These are phyloP conservation scores for Eupristina koningsbergeri DNA, from an alignment of 1,140 invertebrate species.

Conservation along the genomic window DNA sequence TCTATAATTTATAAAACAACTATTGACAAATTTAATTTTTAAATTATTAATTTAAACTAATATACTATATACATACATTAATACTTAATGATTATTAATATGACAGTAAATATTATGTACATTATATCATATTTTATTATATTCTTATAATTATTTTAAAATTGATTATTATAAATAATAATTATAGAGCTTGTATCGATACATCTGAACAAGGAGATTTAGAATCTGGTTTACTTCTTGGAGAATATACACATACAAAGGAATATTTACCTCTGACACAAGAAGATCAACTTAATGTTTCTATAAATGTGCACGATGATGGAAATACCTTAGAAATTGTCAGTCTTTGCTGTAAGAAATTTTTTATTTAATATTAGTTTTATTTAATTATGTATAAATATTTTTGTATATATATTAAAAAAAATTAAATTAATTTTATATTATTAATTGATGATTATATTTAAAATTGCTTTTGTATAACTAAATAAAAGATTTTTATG, in stretches of 20 bases:
- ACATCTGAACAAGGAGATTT: constrained; percentile 89
- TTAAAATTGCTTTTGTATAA: not conserved
- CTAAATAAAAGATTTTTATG: not conserved
- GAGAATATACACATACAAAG: constrained; percentile 88
- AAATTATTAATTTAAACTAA: no score
- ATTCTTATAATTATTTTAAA: constrained; percentile 13
- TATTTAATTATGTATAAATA: constrained; percentile 8
- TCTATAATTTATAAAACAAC: no score
- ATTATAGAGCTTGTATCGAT: constrained; percentile 87
- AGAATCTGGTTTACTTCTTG: constrained; percentile 81
- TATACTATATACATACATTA: no score
- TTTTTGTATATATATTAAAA: constrained; percentile 16
- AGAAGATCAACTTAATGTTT: constrained; percentile 89
- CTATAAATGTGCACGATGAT: constrained; percentile 93
- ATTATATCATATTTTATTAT: no score
- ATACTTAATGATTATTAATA: no score
- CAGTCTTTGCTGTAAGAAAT: constrained; percentile 89
- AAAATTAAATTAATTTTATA: not conserved
- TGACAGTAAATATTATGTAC: no score
- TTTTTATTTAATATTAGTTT: constrained; percentile 26
- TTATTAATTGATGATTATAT: not conserved
- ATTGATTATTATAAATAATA: constrained; percentile 29
- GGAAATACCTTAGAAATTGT: constrained; percentile 95
- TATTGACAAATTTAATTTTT: no score
- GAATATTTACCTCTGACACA: constrained; percentile 85